Percentiles rank a stretch among this genome's conserved stretches.
These are phyloP conservation scores for Carcina quercana DNA, from an alignment of 2,888 invertebrate genomes.

Conservation along the genomic window DNA sequence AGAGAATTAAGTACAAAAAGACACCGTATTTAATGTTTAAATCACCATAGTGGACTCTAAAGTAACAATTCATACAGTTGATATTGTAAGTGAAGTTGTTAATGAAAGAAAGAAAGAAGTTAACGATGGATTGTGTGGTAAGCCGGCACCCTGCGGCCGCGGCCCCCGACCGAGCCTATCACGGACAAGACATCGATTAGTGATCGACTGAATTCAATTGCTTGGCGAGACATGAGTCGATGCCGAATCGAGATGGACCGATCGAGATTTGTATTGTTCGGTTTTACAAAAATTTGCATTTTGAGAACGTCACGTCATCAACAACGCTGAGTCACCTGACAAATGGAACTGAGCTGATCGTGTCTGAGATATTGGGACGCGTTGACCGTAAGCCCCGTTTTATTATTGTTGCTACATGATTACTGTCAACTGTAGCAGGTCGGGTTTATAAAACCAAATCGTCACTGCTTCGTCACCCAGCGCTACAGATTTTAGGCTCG, in stretches of 20 bases:
- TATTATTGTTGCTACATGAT: conserved; percentile 66
- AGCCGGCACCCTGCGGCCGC: conserved; percentile 73
- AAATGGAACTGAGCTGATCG: conserved; percentile 64
- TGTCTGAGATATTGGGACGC: conserved; percentile 62
- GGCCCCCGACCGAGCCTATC: conserved; percentile 72
- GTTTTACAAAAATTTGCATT: conserved; percentile 72
- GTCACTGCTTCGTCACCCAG: conserved; percentile 37
- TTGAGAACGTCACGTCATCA: conserved; percentile 70
- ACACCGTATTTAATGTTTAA: conserved; percentile 48
- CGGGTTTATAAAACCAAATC: conserved; percentile 18
- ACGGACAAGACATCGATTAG: conserved; percentile 75
- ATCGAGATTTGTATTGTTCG: conserved; percentile 69
- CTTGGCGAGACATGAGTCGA: conserved; percentile 67
- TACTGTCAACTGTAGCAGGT: conserved; percentile 59
- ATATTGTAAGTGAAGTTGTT: conserved; percentile 52
- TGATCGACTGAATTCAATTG: conserved; percentile 75
- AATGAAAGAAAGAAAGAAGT: conserved; percentile 73
- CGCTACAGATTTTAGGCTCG: no score
- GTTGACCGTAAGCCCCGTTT: conserved; percentile 69
- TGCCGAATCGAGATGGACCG: conserved; percentile 63
- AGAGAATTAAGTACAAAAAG: conserved; percentile 68
- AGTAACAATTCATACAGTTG: conserved; percentile 45
- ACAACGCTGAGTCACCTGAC: conserved; percentile 71
- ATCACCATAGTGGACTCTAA: conserved; percentile 55
- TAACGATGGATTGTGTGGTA: conserved; percentile 76